Percentiles rank a stretch among this genome's conserved stretches.
Conservation (phyloP, 1,140 invertebrate species). For the Drosophila lacteicornis region DNA sequence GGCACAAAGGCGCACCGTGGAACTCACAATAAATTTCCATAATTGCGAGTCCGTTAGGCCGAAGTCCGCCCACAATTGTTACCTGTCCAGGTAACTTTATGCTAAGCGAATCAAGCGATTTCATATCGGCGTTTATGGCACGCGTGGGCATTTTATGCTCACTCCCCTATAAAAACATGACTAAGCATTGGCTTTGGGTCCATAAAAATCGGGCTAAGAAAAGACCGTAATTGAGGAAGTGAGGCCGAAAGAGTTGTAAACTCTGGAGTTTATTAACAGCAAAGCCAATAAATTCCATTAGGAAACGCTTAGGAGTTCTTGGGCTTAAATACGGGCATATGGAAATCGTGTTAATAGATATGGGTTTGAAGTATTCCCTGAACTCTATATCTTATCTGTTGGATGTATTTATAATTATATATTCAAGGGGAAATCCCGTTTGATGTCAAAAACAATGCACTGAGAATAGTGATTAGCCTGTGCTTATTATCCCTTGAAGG, state of each 20-base stretch:
- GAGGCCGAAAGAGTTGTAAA: slow-evolving; percentile 10
- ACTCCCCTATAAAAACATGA: slow-evolving; percentile 36
- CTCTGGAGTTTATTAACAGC: background rate
- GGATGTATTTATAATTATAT: background rate
- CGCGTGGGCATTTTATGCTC: slow-evolving; percentile 59
- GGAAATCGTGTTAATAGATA: no score
- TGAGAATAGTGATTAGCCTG: background rate
- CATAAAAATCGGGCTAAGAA: slow-evolving; percentile 41
- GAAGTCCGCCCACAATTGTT: slow-evolving; percentile 7
- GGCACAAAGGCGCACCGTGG: slow-evolving; percentile 39
- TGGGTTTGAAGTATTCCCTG: background rate
- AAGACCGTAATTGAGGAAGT: slow-evolving; percentile 27
- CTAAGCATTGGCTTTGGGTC: slow-evolving; percentile 7
- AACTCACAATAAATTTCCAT: slow-evolving; percentile 80
- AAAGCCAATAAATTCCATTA: background rate
- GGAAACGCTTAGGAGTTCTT: background rate
- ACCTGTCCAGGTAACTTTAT: slow-evolving; percentile 43
- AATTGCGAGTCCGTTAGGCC: slow-evolving; percentile 73
- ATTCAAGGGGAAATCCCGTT: background rate
- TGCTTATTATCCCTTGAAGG: background rate
- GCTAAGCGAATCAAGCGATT: slow-evolving; percentile 69
- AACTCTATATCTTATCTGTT: background rate
- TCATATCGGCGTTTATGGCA: slow-evolving; percentile 61
- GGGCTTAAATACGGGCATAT: background rate
- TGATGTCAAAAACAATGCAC: background rate